Base-by-base conservation (phyloP, 2,113 vertebrate species). In the Malurus elegans region DNA sequence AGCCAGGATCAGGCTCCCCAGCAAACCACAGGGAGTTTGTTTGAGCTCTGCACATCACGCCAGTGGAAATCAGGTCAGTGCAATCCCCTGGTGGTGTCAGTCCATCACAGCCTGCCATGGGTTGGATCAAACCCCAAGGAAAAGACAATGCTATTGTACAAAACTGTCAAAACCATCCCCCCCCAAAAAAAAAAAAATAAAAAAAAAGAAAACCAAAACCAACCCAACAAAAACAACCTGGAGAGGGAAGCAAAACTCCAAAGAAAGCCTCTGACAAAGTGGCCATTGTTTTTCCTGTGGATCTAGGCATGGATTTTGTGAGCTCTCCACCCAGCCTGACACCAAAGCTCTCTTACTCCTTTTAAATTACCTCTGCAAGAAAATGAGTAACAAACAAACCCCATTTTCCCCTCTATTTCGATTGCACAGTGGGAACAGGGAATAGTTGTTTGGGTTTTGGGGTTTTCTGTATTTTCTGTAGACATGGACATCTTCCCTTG, bases 351-450 rank as follows among this genome's bases (percentile, higher is more conserved):
- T 34, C n/a, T 38, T 10, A 42, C 60, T 60, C 88, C 5, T 65
- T 62, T 69, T 5, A 42, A 70, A 80, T 25, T 31, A 38, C 11
- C 3, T 67, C 56, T 44, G 31, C 14, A 70, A 57, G 40, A 80
- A 89, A 78, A 73, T 51, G 0, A 40, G 19, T 26, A 24, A 0
- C 5, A 23, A 48, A 26, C 5, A 45, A 34, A 19, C 0, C 6
- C 6, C 10, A 5, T 10, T 7, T 0, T 1, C 0, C 1, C 14
- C 18, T 11, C 4, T 23, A 14, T 62, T 81, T 75, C 19, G 34
- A 0, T 64, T 1, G 5, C 15, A 10, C 7, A 16, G 14, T 42
- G n/a, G 15, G 34, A 81, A 26, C 12, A 42, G 17, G 38, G 26
- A 81, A 28, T 21, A 34, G 25, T 5, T 16, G 5, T 36, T 56